These are phyloP conservation scores for Latrodectus geometricus DNA, from an alignment of 1,140 invertebrate genomes.

Conservation along the genomic window DNA sequence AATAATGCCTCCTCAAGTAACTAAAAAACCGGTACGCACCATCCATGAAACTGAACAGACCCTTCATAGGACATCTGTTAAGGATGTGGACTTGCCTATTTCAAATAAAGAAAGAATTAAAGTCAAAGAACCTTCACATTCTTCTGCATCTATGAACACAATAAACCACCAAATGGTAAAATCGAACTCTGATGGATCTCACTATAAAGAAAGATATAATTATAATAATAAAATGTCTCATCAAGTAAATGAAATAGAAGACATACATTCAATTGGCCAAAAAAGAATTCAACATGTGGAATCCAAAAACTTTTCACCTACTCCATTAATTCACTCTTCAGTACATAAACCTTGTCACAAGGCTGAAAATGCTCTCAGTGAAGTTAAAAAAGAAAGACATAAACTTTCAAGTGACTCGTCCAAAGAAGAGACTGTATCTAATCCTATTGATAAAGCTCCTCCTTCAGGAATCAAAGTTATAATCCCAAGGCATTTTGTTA, in stretches of 20 bases:
- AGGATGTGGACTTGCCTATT: neutral
- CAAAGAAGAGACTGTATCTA: conserved; percentile 20
- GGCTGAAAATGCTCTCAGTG: neutral
- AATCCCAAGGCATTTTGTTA: conserved; percentile 73
- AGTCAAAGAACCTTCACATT: neutral
- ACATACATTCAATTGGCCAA: neutral
- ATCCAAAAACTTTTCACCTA: too few species aligned
- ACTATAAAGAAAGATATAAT: neutral
- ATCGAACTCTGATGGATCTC: neutral
- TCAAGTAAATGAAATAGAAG: neutral
- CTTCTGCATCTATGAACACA: neutral
- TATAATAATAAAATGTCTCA: neutral
- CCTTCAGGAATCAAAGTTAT: conserved; percentile 74
- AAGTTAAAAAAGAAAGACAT: conserved; percentile 5
- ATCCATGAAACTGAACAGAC: neutral
- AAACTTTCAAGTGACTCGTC: conserved; percentile 38
- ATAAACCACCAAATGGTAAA: neutral
- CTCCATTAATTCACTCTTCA: too few species aligned
- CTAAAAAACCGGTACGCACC: neutral
- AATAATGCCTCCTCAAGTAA: neutral
- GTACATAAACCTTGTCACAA: too few species aligned
- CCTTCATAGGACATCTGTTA: neutral
- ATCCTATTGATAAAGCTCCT: conserved; percentile 59
- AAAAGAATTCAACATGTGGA: neutral
- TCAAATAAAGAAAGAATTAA: neutral